phyloP scores from a whole-genome alignment of 2,113 vertebrate genomes.

The Eulacestoma nigropectus region DNA sequence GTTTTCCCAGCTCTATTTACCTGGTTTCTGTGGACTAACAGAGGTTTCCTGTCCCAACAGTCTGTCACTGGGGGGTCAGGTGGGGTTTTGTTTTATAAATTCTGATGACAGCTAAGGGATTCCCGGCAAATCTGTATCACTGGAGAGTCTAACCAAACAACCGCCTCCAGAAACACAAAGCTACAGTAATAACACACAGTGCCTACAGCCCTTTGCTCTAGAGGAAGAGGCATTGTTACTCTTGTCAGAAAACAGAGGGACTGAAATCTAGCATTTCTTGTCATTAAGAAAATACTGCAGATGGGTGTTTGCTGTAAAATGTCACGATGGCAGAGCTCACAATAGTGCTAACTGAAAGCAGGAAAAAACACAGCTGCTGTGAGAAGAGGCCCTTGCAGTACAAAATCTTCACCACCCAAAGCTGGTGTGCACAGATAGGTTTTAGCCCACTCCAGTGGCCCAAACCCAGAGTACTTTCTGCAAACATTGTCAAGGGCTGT shows the following conservation, averaged over 20 bases:
- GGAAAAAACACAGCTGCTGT: not conserved
- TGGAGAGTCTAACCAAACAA: not conserved
- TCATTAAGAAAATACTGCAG: not conserved
- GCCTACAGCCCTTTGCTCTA: not conserved
- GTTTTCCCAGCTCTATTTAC: constrained; percentile 2
- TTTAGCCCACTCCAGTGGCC: not conserved
- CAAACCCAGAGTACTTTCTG: not conserved
- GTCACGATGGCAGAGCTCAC: not conserved
- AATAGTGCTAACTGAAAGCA: not conserved
- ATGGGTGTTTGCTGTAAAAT: not conserved
- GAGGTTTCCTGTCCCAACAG: not conserved
- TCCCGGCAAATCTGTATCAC: not conserved
- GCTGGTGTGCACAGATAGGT: not conserved
- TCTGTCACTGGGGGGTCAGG: not conserved
- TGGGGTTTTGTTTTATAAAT: not conserved
- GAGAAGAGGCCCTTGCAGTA: not conserved
- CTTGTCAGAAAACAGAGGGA: not conserved
- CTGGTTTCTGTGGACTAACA: constrained; percentile 13
- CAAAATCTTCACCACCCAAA: not conserved
- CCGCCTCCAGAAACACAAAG: not conserved
- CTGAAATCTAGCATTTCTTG: not conserved
- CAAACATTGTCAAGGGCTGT: not conserved
- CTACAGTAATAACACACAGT: not conserved
- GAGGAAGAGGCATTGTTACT: not conserved
- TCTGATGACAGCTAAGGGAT: constrained; percentile 19